phyloP scores from a whole-genome alignment of 2,888 invertebrate genomes.

The Rhorus exstirpatorius region DNA sequence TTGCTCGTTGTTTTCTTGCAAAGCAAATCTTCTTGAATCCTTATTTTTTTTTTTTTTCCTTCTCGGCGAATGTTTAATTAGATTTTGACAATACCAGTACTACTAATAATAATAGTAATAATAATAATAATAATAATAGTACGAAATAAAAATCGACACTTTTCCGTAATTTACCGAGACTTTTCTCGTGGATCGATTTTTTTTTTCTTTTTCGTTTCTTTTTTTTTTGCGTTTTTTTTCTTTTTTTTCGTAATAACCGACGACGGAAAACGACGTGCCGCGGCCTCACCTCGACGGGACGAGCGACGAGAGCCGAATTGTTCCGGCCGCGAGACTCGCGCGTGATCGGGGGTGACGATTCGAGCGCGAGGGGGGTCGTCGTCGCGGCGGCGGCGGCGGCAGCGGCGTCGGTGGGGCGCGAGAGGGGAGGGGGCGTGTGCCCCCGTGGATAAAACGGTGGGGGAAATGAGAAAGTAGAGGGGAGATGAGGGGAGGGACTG shows the following conservation, averaged over 20 bases:
- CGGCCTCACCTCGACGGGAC: constrained; percentile 73
- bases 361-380: constrained; percentile 71
- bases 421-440: constrained; percentile 71
- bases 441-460: constrained; percentile 44
- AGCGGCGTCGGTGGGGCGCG: constrained; percentile 67
- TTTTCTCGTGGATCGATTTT: not conserved
- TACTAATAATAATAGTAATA: constrained; percentile 9
- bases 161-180: constrained; percentile 19
- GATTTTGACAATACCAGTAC: constrained; percentile 19
- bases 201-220: constrained; percentile 1
- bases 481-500: constrained; percentile 68
- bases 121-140: not conserved
- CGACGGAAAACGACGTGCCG: constrained; percentile 69
- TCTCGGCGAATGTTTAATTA: not conserved
- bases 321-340: constrained; percentile 75
- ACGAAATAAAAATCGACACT: constrained; percentile 4
- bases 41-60: not conserved
- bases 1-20: not conserved
- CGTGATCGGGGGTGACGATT: constrained; percentile 80
- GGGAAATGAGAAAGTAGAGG: constrained; percentile 23
- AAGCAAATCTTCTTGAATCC: not conserved
- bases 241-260: constrained; percentile 52
- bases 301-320: constrained; percentile 77
- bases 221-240: constrained; percentile 3
- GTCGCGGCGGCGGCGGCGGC: constrained; percentile 69